Evolutionary conservation across 2,888 invertebrate genomes (phyloP), one percentile per base, ranked within the genome.

Genomic region (Cataglyphis altisquamis): DNA sequence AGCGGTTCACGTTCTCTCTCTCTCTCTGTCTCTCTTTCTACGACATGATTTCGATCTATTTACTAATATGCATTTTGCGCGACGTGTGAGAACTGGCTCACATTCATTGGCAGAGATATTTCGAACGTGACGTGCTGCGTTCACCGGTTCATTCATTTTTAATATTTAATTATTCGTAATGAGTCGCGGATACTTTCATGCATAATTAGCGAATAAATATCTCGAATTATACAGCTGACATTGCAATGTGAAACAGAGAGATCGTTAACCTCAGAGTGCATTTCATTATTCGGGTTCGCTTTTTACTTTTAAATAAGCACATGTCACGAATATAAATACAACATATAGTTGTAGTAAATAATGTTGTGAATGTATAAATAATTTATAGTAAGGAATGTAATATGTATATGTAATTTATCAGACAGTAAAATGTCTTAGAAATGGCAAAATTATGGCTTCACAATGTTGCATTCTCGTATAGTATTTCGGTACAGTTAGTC

Each of bases 11-110:
- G 36, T n/a, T n/a, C 45, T 41, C 41, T 62, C 62, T 32, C 32
- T 32, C 55, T 32, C 21, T 83, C 77, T 45, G 48, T 18, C 12
- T 39, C 66, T 18, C 45, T 32, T 39, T n/a, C 8, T 52, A 25
- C 67, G 9, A 48, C 32, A 45, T 18, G 88, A 87, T 86, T 84
- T 78, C 83, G 68, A 88, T 87, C 80, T 64, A 57, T 36, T 52
- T 70, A 36, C 78, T 60, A 57, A 78, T 78, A 70, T 25, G 67
- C 36, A 67, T 66, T 67, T 75, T n/a, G 55, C 68, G 21, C 60
- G 41, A 45, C 68, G 41, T 32, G 12, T 60, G 72, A 78, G 78
- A 78, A 70, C 29, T 15, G 18, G 32, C 52, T 36, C 64, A 52
- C 52, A 15, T 3, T 29, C 29, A 6, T 15, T 57, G 6, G 41